These are phyloP conservation scores for Onychomys torridus DNA, from an alignment of 2,797 vertebrate genomes.

Conservation along the genomic window DNA sequence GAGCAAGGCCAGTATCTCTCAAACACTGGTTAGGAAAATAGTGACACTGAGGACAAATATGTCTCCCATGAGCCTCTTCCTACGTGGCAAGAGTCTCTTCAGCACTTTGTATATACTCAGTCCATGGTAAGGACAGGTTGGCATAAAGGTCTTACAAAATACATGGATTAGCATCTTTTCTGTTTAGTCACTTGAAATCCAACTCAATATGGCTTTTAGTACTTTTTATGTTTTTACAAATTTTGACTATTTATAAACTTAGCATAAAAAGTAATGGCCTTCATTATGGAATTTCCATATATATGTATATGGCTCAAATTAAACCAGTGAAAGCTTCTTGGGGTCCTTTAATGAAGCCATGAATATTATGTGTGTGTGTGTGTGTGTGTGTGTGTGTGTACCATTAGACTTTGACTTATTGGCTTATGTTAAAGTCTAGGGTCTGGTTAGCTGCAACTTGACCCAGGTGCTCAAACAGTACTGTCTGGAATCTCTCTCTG, in stretches of 20 bases:
- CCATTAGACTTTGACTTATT: neutral
- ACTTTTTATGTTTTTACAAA: neutral
- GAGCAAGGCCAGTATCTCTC: neutral
- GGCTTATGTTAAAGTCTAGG: neutral
- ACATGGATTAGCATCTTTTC: neutral
- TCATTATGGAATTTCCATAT: neutral
- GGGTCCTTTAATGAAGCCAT: neutral
- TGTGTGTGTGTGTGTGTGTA: too few species aligned
- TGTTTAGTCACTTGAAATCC: neutral
- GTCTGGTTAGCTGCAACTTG: neutral
- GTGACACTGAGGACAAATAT: neutral
- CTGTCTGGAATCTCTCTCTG: neutral
- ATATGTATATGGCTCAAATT: neutral
- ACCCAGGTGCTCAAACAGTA: neutral
- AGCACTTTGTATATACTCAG: neutral
- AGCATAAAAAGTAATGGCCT: neutral
- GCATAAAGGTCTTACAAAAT: neutral
- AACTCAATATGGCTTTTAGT: neutral
- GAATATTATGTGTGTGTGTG: too few species aligned
- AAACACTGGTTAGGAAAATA: neutral
- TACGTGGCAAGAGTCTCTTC: neutral
- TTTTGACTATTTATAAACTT: neutral
- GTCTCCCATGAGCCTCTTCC: neutral
- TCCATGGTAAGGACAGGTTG: neutral
- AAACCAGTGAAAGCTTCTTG: constrained; percentile 5